Conservation (phyloP, 2,113 vertebrate species). For the Leptodactylus fuscus region DNA sequence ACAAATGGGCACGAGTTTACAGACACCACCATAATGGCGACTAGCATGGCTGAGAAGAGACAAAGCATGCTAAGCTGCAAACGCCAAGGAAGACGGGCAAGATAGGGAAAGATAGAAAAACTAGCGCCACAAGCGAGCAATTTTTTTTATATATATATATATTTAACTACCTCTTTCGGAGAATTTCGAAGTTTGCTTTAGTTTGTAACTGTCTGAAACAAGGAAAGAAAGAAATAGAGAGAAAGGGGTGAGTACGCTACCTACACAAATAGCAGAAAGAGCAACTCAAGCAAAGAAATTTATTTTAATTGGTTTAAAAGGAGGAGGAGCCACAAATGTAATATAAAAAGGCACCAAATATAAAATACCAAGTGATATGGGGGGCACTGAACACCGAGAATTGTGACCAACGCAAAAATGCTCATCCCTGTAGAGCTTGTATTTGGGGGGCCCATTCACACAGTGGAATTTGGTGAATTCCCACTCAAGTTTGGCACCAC, state of each 20-base stretch:
- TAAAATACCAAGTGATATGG: too few species aligned
- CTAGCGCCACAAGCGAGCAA: constrained; percentile 73
- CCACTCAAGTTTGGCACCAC: too few species aligned
- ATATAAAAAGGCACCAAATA: too few species aligned
- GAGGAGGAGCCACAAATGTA: not conserved
- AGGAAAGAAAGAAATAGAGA: constrained; percentile 82
- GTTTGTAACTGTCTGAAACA: constrained; percentile 98
- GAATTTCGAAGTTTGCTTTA: constrained; percentile 97
- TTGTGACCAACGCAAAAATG: too few species aligned
- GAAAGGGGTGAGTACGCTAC: constrained; percentile 41
- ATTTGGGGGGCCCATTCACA: too few species aligned
- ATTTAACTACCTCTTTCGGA: constrained; percentile 94
- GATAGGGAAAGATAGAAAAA: constrained; percentile 63
- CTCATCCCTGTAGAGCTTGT: too few species aligned
- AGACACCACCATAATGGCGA: not conserved
- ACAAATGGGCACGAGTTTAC: constrained; percentile 28
- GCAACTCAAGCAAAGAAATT: constrained; percentile 39
- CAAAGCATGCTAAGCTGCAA: constrained; percentile 54
- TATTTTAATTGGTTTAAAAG: too few species aligned
- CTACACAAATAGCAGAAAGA: constrained; percentile 47
- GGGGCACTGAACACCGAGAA: too few species aligned
- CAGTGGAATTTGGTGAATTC: too few species aligned
- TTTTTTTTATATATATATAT: too few species aligned
- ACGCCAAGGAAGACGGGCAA: constrained; percentile 63
- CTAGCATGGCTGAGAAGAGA: constrained; percentile 39